Percentiles rank a stretch among this genome's conserved stretches.
Evolutionary conservation across 2,113 vertebrate species (phyloP).

Genomic region (Dipodomys spectabilis): DNA sequence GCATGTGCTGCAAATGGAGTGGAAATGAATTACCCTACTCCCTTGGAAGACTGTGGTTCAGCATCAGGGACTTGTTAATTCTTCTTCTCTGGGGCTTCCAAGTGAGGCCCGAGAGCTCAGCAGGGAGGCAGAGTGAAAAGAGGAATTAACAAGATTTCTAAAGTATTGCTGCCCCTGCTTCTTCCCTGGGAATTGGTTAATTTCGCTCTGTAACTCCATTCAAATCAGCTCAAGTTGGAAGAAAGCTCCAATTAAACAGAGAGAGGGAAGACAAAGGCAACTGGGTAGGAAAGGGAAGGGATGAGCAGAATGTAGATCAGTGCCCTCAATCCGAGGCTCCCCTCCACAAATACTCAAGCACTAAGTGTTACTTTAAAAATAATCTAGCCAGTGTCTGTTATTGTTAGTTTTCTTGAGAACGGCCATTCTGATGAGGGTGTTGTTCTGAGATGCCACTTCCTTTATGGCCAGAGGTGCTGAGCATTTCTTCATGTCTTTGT

Average conservation of each 20-base stretch:
- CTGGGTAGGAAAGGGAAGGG: neutral
- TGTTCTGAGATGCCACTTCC: too few relatives aligned
- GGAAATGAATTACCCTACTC: slow-evolving; percentile 79
- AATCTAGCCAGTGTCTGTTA: neutral
- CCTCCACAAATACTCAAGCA: neutral
- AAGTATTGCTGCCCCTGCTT: slow-evolving; percentile 56
- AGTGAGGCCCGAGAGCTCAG: slow-evolving; percentile 44
- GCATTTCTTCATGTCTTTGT: too few relatives aligned
- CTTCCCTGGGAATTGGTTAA: slow-evolving; percentile 76
- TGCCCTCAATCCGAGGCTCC: slow-evolving; percentile 9
- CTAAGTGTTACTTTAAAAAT: neutral
- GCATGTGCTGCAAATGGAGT: slow-evolving; percentile 75
- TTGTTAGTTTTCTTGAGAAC: too few relatives aligned
- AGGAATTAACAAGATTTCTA: slow-evolving; percentile 78
- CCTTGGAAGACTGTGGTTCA: slow-evolving; percentile 65
- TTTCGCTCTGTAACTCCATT: slow-evolving; percentile 73
- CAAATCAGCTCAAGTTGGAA: slow-evolving; percentile 68
- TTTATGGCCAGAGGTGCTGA: too few relatives aligned
- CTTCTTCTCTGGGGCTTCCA: slow-evolving; percentile 70
- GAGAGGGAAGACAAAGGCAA: slow-evolving; percentile 50
- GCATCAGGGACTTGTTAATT: slow-evolving; percentile 79
- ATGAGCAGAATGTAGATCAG: slow-evolving; percentile 71
- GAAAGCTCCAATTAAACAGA: slow-evolving; percentile 69
- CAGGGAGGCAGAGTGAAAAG: slow-evolving; percentile 56
- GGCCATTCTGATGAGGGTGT: too few relatives aligned